Evolutionary conservation across 2,888 invertebrate species (phyloP).

Genomic region (Erpobdella octoculata): DNA sequence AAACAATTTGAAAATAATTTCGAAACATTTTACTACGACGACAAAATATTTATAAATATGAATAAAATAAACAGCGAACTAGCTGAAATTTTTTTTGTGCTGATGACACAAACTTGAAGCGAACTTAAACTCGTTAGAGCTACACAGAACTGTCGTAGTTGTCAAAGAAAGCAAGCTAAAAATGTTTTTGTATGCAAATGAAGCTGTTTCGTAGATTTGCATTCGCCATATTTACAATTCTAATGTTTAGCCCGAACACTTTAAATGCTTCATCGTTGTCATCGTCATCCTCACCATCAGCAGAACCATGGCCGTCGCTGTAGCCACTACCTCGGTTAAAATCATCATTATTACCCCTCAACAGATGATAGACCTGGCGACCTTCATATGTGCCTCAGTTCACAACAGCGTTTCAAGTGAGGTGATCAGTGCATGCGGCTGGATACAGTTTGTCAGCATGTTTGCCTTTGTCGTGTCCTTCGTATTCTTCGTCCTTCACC

Average conservation of each 20-base stretch:
- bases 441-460: conserved; percentile 21
- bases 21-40: too few species aligned
- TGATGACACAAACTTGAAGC: too few species aligned
- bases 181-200: too few species aligned
- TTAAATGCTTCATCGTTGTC: neutral
- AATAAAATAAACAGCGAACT: too few species aligned
- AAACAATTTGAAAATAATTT: too few species aligned
- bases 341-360: neutral
- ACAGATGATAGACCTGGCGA: conserved; percentile 15
- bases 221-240: too few species aligned
- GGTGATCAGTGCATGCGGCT: neutral
- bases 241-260: neutral
- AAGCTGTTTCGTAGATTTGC: too few species aligned
- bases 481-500: neutral
- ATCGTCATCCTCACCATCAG: neutral
- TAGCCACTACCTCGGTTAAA: neutral
- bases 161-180: too few species aligned
- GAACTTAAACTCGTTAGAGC: too few species aligned
- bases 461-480: conserved; percentile 15
- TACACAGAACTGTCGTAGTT: too few species aligned
- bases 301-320: neutral
- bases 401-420: neutral
- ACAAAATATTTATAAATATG: too few species aligned
- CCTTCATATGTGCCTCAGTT: conserved; percentile 13
- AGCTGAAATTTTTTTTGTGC: too few species aligned